Evolutionary conservation across 2,888 invertebrate species (phyloP).

Genomic region (Tribolium freemani): DNA sequence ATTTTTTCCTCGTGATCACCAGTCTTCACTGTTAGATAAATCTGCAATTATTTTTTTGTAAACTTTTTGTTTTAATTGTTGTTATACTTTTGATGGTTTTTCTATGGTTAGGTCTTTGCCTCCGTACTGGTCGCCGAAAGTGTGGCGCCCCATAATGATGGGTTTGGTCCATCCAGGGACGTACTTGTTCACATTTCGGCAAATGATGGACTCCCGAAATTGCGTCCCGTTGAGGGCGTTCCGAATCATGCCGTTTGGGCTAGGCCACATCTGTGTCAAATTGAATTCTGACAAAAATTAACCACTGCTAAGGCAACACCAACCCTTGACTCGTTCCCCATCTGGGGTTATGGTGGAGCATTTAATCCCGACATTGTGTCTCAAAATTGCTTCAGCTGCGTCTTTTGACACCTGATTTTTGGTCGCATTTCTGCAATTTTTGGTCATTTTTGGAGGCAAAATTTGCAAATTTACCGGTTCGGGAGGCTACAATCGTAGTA

Average conservation of each 20-base stretch:
- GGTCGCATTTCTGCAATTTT: slow-evolving; percentile 76
- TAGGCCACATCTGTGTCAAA: slow-evolving; percentile 90
- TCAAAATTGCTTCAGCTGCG: slow-evolving; percentile 84
- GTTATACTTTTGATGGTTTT: slow-evolving; percentile 30
- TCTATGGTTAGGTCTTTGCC: slow-evolving; percentile 80
- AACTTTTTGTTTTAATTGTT: too few species aligned
- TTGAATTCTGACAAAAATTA: slow-evolving; percentile 78
- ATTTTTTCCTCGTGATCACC: slow-evolving; percentile 73
- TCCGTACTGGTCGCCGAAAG: slow-evolving; percentile 89
- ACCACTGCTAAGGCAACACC: not conserved
- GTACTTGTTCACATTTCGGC: slow-evolving; percentile 83
- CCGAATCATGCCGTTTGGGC: slow-evolving; percentile 89
- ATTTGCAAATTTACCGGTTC: slow-evolving; percentile 66
- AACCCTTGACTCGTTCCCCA: slow-evolving; percentile 88
- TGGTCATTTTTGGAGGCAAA: not conserved
- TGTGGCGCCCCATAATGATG: slow-evolving; percentile 88
- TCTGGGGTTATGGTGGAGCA: slow-evolving; percentile 94
- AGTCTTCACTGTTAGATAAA: slow-evolving; percentile 67
- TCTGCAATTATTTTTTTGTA: slow-evolving; percentile 17
- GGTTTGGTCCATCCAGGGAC: slow-evolving; percentile 88
- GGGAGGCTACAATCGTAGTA: slow-evolving; percentile 90
- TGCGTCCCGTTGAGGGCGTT: slow-evolving; percentile 90
- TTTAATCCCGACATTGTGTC: slow-evolving; percentile 91
- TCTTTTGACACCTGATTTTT: slow-evolving; percentile 90
- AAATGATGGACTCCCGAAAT: slow-evolving; percentile 88